These are phyloP conservation scores for Megamerina dolium DNA, from an alignment of 2,888 invertebrate genomes.

Conservation along the genomic window DNA sequence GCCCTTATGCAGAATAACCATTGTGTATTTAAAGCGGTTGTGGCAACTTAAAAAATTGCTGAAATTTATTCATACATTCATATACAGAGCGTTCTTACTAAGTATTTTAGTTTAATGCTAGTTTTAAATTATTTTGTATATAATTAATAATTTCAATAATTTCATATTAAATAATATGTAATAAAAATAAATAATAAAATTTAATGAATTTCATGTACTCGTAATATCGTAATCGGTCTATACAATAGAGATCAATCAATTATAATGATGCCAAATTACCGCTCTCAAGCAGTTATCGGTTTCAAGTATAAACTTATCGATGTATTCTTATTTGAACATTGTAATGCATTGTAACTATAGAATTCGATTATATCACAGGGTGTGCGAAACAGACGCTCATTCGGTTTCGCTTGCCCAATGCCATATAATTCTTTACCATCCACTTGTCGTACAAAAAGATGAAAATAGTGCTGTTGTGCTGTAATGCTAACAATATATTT, in stretches of 20 bases:
- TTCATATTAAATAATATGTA: neutral
- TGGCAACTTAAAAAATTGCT: slow-evolving; percentile 73
- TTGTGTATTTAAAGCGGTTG: slow-evolving; percentile 80
- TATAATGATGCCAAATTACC: too few relatives aligned
- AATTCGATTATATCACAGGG: slow-evolving; percentile 47
- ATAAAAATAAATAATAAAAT: slow-evolving; percentile 3
- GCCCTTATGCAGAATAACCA: slow-evolving; percentile 69
- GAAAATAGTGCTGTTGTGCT: slow-evolving; percentile 41
- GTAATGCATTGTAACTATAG: slow-evolving; percentile 37
- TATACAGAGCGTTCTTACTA: too few relatives aligned
- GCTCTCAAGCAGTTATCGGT: slow-evolving; percentile 32
- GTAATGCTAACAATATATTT: slow-evolving; percentile 46
- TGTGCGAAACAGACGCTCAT: slow-evolving; percentile 40
- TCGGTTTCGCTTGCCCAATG: slow-evolving; percentile 41
- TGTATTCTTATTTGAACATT: slow-evolving; percentile 43
- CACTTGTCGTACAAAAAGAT: slow-evolving; percentile 43
- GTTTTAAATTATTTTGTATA: slow-evolving; percentile 3
- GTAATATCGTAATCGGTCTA: too few relatives aligned
- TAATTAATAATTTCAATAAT: neutral
- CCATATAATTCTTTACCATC: slow-evolving; percentile 34
- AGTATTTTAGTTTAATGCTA: too few relatives aligned
- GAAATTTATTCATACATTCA: too few relatives aligned
- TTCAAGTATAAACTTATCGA: slow-evolving; percentile 36
- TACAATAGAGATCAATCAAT: too few relatives aligned
- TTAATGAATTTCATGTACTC: too few relatives aligned